Evolutionary conservation across 1,140 invertebrate species (phyloP), one percentile per base, ranked within the genome.

Genomic region (Bombus turneri): DNA sequence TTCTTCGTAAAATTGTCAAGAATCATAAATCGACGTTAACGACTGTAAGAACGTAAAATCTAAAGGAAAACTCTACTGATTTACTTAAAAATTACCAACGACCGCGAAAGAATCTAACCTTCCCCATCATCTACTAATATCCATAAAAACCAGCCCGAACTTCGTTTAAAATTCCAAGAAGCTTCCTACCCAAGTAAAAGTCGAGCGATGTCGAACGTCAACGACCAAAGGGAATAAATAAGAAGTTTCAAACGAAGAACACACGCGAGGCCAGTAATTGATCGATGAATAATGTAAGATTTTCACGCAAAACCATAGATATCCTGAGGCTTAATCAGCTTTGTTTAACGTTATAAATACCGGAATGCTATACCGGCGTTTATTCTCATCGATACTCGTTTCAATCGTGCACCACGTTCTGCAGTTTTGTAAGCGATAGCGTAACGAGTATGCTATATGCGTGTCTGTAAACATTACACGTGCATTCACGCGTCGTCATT

Each of bases 371-470:
- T 22, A 53, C 47, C 1, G 62, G 28, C 37, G 69, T 80, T 77
- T 37, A 66, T 75, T 74, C 41, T 74, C 85, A 78, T 79, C 81
- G 81, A 85, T 85, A 69, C 62, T 85, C 82, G 57, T 81, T 78
- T 39, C 68, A 59, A 81, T 89, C 76, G 73, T 34, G 5, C 69
- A 43, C 87, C 88, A 83, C 80, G 89, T 82, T 53, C 53, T 66
- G 59, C 72, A 90, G 82, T 90, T 90, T 90, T 90, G 82, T 79
- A 83, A 59, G 69, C 69, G 57, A 73, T 18, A 34, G 41, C 41
- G 66, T 80, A 81, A 81, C 76, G 81, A 75, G 75, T 69, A 43
- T 81, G 79, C 41, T 64, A 57, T 85, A 73, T 57, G 82, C 88
- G 74, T 18, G 3, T 39, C 47, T 59, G 85, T 59, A 89, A 81